Evolutionary conservation across 1,140 invertebrate genomes (phyloP).

Genomic region (Brachionus sp.): DNA sequence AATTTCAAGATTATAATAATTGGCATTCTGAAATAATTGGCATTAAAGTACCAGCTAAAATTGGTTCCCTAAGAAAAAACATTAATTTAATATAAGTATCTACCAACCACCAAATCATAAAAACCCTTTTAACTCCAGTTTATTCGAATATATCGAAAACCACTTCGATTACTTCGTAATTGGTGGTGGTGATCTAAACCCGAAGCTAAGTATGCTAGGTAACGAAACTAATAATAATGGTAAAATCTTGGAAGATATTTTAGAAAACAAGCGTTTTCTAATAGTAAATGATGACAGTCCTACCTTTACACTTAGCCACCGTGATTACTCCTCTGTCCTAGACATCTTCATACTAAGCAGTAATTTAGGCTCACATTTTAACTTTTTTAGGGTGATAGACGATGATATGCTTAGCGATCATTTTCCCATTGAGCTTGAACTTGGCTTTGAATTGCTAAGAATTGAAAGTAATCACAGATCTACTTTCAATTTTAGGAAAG

Average conservation of each 20-base stretch:
- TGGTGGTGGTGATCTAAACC: neutral
- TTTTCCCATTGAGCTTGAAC: neutral
- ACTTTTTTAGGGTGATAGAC: neutral
- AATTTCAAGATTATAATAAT: no score
- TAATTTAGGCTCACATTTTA: neutral
- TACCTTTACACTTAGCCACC: neutral
- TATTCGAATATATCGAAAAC: neutral
- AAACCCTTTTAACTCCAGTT: neutral
- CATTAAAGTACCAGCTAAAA: no score
- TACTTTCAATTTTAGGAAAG: neutral
- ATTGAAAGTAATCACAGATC: neutral
- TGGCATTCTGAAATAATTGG: no score
- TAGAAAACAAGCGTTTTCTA: neutral
- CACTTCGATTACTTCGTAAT: neutral
- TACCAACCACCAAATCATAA: neutral
- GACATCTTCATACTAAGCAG: neutral
- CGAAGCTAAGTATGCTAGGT: neutral
- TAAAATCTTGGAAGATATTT: neutral
- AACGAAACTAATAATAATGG: neutral
- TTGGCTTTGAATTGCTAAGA: neutral
- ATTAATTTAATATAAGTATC: no score
- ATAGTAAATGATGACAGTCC: neutral
- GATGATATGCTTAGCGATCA: neutral
- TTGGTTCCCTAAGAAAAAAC: no score
- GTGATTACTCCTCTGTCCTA: neutral